Percentiles rank a stretch among this genome's conserved stretches.
Conservation (phyloP, 1,140 invertebrate genomes). For the Oryctes rhinoceros region DNA sequence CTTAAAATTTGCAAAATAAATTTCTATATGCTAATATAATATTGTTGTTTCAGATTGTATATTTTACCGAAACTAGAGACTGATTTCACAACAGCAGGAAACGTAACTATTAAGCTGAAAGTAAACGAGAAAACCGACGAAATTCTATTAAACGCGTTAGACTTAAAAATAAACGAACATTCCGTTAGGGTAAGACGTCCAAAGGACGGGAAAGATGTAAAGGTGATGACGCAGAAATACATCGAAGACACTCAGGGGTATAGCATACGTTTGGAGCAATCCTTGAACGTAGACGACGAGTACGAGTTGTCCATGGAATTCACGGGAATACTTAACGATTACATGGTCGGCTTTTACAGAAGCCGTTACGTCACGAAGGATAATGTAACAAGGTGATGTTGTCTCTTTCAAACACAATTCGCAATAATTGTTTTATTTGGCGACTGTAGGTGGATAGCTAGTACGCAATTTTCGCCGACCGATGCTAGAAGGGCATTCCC, state of each 20-base stretch:
- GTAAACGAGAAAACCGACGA: conserved; percentile 51
- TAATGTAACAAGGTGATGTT: conserved; percentile 26
- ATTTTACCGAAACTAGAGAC: conserved; percentile 52
- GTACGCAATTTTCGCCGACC: conserved; percentile 84
- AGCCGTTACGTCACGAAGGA: conserved; percentile 71
- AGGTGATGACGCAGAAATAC: conserved; percentile 63
- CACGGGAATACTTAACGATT: conserved; percentile 58
- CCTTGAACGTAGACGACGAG: conserved; percentile 48
- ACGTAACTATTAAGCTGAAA: conserved; percentile 52
- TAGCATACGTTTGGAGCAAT: conserved; percentile 49
- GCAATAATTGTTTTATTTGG: conserved; percentile 46
- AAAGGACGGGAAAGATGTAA: conserved; percentile 87
- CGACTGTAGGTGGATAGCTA: conserved; percentile 68
- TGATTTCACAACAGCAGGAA: conserved; percentile 54
- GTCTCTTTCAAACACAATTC: not conserved
- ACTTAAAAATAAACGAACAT: conserved; percentile 54
- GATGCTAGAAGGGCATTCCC: conserved; percentile 86
- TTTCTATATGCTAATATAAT: too few species aligned
- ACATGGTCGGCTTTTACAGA: conserved; percentile 81
- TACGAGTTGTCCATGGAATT: conserved; percentile 55
- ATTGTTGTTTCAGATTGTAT: conserved; percentile 52
- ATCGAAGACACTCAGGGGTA: conserved; percentile 51
- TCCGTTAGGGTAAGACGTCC: conserved; percentile 87
- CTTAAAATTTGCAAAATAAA: too few species aligned
- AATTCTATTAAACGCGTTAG: conserved; percentile 54